Conservation (phyloP, 2,888 invertebrate genomes). For the Idaea straminata region DNA sequence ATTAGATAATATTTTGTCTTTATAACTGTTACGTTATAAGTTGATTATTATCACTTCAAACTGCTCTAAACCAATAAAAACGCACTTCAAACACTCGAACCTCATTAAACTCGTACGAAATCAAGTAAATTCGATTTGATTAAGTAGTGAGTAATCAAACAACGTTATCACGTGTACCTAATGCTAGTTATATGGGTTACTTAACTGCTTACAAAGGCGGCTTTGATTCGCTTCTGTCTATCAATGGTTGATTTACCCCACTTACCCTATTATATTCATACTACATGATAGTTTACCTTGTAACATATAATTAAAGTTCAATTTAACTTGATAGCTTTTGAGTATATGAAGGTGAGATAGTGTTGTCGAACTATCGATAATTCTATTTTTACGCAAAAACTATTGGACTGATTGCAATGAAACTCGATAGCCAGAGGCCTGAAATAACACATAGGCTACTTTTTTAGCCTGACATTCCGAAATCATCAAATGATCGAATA, state of each 20-base stretch:
- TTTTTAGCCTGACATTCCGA: too few relatives aligned
- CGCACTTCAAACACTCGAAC: neutral
- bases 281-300: neutral
- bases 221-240: constrained; percentile 28
- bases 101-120: neutral
- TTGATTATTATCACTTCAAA: too few relatives aligned
- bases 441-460: too few relatives aligned
- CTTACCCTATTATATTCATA: neutral
- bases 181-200: constrained; percentile 21
- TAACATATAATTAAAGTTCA: neutral
- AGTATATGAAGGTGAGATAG: neutral
- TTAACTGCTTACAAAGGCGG: constrained; percentile 30
- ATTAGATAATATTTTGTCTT: too few relatives aligned
- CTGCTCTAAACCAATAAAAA: neutral
- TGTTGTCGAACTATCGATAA: too few relatives aligned
- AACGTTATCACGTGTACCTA: constrained; percentile 26
- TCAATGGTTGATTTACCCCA: neutral
- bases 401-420: too few relatives aligned
- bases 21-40: too few relatives aligned
- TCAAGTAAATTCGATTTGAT: constrained; percentile 15
- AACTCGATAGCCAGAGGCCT: too few relatives aligned
- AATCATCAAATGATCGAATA: too few relatives aligned
- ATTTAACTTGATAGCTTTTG: neutral
- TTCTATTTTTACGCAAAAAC: too few relatives aligned
- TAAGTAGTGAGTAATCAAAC: constrained; percentile 19